Conservation (phyloP, 2,888 invertebrate genomes). For the Ernsta delagoae region DNA sequence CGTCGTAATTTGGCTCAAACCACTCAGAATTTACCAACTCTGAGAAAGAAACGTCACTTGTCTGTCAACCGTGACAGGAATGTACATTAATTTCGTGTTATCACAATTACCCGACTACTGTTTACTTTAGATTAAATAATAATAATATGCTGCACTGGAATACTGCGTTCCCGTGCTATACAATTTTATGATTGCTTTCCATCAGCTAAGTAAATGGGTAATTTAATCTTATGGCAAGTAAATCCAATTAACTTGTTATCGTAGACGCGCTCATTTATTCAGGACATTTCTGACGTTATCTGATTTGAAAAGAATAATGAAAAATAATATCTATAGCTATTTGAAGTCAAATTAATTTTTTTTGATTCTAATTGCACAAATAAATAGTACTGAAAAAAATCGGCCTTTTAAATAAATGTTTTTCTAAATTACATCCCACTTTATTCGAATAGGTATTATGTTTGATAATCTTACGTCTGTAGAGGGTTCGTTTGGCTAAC, state of each 20-base stretch:
- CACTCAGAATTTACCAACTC: conserved; percentile 44
- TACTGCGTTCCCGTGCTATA: conserved; percentile 17
- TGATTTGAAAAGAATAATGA: conserved; percentile 16
- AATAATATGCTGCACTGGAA: no score
- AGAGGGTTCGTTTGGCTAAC: conserved; percentile 16
- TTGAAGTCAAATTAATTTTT: no score
- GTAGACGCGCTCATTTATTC: conserved; percentile 7
- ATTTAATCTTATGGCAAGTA: conserved; percentile 15
- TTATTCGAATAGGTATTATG: not conserved
- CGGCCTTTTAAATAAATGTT: no score
- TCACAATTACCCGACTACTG: conserved; percentile 4
- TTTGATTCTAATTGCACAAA: no score
- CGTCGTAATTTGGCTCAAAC: conserved; percentile 54
- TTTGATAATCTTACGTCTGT: conserved; percentile 1
- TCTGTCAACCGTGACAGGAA: conserved; percentile 62
- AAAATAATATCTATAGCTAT: no score
- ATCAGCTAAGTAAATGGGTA: conserved; percentile 7
- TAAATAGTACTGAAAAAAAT: no score
- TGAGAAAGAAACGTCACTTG: conserved; percentile 49
- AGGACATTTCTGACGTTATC: not conserved
- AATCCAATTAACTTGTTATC: conserved; percentile 29
- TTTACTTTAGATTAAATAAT: conserved; percentile 10
- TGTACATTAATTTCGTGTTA: conserved; percentile 50
- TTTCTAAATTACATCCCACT: not conserved
- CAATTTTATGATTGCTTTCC: conserved; percentile 24